Percentiles rank a stretch among this genome's conserved stretches.
These are phyloP conservation scores for Sebastes paucispinis DNA, from an alignment of 2,797 vertebrate genomes.

Conservation along the genomic window DNA sequence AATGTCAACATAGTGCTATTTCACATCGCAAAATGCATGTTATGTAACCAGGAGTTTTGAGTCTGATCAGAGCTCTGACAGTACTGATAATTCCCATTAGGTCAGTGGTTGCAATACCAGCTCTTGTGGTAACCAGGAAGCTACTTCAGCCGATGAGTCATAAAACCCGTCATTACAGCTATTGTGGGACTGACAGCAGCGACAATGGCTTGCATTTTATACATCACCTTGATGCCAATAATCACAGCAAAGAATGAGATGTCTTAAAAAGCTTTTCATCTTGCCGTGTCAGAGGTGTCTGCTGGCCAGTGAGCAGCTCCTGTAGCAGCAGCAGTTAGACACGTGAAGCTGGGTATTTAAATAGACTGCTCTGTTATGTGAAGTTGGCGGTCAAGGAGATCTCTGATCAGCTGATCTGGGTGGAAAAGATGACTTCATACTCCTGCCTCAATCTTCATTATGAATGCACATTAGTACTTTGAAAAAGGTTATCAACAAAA, in stretches of 20 bases:
- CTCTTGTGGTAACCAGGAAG: neutral
- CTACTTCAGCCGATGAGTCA: neutral
- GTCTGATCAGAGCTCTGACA: neutral
- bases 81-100: neutral
- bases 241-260: neutral
- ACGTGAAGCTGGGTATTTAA: slow-evolving; percentile 24
- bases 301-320: neutral
- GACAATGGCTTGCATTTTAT: neutral
- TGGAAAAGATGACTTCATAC: slow-evolving; percentile 16
- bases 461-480: neutral
- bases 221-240: neutral
- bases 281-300: neutral
- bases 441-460: neutral
- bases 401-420: slow-evolving; percentile 36
- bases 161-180: neutral
- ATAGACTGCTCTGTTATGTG: slow-evolving; percentile 34
- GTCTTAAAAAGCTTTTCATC: neutral
- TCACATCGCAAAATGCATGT: neutral
- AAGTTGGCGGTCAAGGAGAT: neutral
- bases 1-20: neutral
- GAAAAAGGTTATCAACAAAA: neutral
- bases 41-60: neutral
- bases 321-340: neutral
- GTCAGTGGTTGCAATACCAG: neutral
- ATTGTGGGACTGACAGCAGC: neutral